phyloP scores from a whole-genome alignment of 2,888 invertebrate species.

The Parapristionchus giblindavisi region DNA sequence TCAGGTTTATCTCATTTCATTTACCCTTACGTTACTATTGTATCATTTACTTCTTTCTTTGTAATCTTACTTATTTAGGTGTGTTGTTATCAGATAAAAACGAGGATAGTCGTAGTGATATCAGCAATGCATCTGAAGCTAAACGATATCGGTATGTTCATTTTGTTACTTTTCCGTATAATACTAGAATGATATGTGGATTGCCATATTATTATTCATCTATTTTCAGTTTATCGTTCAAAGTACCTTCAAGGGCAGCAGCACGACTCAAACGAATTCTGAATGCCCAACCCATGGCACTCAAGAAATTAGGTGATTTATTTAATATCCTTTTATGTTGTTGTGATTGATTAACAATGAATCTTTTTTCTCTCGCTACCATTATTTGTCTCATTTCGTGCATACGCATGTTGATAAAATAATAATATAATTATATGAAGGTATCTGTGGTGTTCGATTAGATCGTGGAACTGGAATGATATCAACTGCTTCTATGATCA shows the following conservation, averaged over 20 bases:
- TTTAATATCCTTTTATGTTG: too few relatives aligned
- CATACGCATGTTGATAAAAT: not conserved
- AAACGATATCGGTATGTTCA: slow-evolving; percentile 11
- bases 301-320: slow-evolving; percentile 46
- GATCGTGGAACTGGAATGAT: slow-evolving; percentile 13
- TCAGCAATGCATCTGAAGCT: slow-evolving; percentile 6
- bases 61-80: not conserved
- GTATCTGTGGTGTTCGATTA: slow-evolving; percentile 20
- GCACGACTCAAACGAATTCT: slow-evolving; percentile 52
- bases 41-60: not conserved
- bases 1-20: not conserved
- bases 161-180: not conserved
- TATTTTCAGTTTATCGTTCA: slow-evolving; percentile 38
- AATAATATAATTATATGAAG: not conserved
- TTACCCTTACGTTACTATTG: not conserved
- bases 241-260: slow-evolving; percentile 48
- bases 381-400: too few relatives aligned
- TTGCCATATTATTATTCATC: slow-evolving; percentile 37
- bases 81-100: slow-evolving; percentile 11
- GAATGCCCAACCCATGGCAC: slow-evolving; percentile 49
- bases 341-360: too few relatives aligned
- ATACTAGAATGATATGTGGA: not conserved
- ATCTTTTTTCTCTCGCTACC: too few relatives aligned
- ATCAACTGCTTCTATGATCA: slow-evolving; percentile 5
- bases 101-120: slow-evolving; percentile 11